Base-by-base conservation (phyloP, 2,888 invertebrate species). In the Drosophila ezoana region DNA sequence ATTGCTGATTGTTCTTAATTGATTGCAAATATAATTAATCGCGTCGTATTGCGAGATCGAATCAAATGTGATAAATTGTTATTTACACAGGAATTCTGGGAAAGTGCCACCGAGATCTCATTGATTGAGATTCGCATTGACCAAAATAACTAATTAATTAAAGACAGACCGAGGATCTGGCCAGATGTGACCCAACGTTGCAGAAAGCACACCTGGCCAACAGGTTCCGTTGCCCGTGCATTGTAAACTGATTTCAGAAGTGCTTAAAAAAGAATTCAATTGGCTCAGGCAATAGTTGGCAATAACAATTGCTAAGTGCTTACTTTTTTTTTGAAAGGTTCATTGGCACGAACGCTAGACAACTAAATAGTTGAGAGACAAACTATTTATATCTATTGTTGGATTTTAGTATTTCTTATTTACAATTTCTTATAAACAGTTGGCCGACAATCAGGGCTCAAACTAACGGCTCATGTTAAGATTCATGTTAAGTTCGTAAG, bases 41-140 rank as follows among this genome's bases (percentile, higher is more conserved):
- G 13, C 32, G 43, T 40, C 38, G 13, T 18, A 45, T 69, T 47
- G 38, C 14, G 33, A 41, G 20, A 47, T 45, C 23, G 23, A 54
- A 41, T 33, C 13, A 61, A 65, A 13, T 45, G 51, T 49, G 43
- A 59, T 54, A 61, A 52, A 62, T 64, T 47, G 49, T 33, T 32
- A 52, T 47, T 47, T 43, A 23, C 13, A 41, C 8, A 65, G 28
- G 63, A 73, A 73, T 60, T 59, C 48, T 45, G 44, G 52, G 59
- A 70, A 68, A 64, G 63, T 63, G 76, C 61, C 76, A 61, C 52
- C 49, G 41, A 58, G 57, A 62, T 61, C 56, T 49, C 56, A 56
- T 23, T 44, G 18, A 53, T 48, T 57, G n/a, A n/a, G 41, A 23
- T 60, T 37, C 37, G 38, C 33, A 38, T 18, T 58, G 8, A 54